Base-by-base conservation (phyloP, 2,797 vertebrate genomes). In the Sparidentex hasta region DNA sequence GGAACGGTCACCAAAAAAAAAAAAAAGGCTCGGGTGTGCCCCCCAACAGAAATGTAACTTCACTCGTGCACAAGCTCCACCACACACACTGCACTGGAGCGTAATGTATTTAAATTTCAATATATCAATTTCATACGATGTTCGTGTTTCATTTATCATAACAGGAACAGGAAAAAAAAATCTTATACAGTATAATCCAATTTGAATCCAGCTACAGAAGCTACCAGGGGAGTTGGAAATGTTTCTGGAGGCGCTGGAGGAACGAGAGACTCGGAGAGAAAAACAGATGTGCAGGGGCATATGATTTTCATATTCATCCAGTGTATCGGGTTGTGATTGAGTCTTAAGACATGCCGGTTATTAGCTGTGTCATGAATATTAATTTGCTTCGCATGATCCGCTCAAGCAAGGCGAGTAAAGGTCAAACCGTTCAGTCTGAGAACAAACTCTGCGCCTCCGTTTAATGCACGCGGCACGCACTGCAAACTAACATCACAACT, bases 351-450 rank as follows among this genome's bases (percentile, higher is more conserved):
- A 62, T 17, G 52, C 63, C 46, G 69, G 56, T 80, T 23, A 80
- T 84, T 63, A 81, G 72, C 70, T 18, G 44, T 14, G 54, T 80
- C 75, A 75, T 87, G 81, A 88, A 90, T 88, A 84, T 80, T 59
- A 83, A 84, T 90, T 83, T 82, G 68, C 65, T 56, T 54, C 1
- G 23, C 61, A 16, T 63, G 57, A 78, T 83, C 52, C 70, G 54
- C 47, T 83, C 29, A 55, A 75, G 79, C 74, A 63, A 33, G 64
- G n/a, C 56, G 7, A 74, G 63, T 63, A 85, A 88, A 90, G 83
- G 78, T 91, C 65, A 87, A 51, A 79, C 81, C 70, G 43, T 72
- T 87, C 54, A 46, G 65, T 62, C 65, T 44, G 2, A 64, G 78
- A 83, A 59, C 66, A 83, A 81, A 82, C 77, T 78, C 65, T 70